Percentiles rank a stretch among this genome's conserved stretches.
phyloP scores from a whole-genome alignment of 2,888 invertebrate genomes.

The Drepanosiphum platanoidis region DNA sequence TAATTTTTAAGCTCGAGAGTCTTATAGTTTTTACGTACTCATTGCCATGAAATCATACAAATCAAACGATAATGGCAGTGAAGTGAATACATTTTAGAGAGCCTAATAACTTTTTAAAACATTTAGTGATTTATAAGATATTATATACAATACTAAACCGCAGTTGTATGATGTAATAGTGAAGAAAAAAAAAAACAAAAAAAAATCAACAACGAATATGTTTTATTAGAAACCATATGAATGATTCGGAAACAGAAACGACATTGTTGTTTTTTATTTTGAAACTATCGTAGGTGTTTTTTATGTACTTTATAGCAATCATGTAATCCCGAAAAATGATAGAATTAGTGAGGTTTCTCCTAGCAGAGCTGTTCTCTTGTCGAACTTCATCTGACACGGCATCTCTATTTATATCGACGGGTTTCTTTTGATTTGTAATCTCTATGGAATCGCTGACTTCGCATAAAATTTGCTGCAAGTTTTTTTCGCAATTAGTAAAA shows the following conservation, averaged over 20 bases:
- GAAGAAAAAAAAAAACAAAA: not conserved
- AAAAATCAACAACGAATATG: not conserved
- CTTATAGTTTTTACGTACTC: no score
- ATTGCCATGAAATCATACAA: no score
- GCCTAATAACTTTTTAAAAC: no score
- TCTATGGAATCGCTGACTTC: constrained; percentile 19
- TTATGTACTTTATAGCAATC: constrained; percentile 16
- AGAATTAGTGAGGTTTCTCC: constrained; percentile 15
- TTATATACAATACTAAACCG: no score
- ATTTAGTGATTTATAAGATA: no score
- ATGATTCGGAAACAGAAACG: not conserved
- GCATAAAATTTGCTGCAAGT: constrained; percentile 26
- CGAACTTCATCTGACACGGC: not conserved
- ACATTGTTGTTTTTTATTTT: not conserved
- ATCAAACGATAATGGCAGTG: no score
- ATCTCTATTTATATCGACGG: not conserved
- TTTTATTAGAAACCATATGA: not conserved
- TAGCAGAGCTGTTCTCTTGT: not conserved
- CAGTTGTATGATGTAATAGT: not conserved
- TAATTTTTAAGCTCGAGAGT: no score
- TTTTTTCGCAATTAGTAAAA: not conserved
- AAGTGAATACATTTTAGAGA: no score
- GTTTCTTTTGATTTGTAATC: not conserved
- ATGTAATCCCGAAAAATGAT: constrained; percentile 46
- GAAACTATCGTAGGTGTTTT: not conserved